These are phyloP conservation scores for Syritta pipiens DNA, from an alignment of 2,888 invertebrate genomes.

Conservation along the genomic window DNA sequence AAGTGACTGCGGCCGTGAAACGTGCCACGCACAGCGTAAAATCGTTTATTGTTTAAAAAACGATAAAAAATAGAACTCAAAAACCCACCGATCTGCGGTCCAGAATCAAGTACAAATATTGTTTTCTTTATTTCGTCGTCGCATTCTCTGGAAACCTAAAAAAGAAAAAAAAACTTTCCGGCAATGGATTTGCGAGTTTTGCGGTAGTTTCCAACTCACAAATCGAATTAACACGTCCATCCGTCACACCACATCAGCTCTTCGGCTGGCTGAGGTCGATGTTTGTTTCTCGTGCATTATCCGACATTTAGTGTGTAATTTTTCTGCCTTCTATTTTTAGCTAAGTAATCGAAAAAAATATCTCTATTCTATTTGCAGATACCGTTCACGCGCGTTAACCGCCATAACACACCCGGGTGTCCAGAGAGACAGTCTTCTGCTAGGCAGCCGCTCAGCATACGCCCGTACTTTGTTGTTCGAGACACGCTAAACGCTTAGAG, in stretches of 20 bases:
- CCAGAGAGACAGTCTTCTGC: slow-evolving; percentile 10
- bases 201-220: neutral
- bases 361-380: slow-evolving; percentile 52
- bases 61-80: neutral
- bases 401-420: slow-evolving; percentile 19
- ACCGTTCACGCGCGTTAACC: slow-evolving; percentile 2
- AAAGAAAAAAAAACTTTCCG: no score
- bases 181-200: no score
- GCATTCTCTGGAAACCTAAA: slow-evolving; percentile 3
- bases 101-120: slow-evolving; percentile 3
- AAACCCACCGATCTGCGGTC: slow-evolving; percentile 3
- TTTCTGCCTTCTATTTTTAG: no score
- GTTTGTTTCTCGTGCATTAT: neutral
- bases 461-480: slow-evolving; percentile 3
- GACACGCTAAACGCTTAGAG: slow-evolving; percentile 20
- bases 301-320: neutral
- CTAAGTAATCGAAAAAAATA: no score
- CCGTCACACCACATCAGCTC: no score
- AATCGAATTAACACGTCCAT: slow-evolving; percentile 3
- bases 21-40: slow-evolving; percentile 18
- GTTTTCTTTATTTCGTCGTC: slow-evolving; percentile 1
- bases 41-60: slow-evolving; percentile 8
- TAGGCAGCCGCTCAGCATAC: neutral
- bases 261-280: no score
- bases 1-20: slow-evolving; percentile 26